These are phyloP conservation scores for Neomonachus schauinslandi DNA, from an alignment of 2,113 vertebrate species.

Conservation along the genomic window DNA sequence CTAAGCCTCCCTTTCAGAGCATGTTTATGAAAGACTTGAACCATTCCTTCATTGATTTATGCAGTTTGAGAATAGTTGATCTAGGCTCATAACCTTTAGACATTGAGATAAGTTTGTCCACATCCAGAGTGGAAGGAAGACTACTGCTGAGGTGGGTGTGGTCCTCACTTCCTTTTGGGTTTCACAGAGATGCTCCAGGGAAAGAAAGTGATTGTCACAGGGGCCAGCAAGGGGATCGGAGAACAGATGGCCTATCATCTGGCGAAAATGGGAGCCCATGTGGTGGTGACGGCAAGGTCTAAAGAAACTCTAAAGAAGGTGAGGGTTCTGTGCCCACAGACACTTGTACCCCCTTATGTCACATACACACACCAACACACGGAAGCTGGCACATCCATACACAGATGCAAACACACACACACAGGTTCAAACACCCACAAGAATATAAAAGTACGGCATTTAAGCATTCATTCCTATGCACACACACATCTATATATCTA, in stretches of 20 bases:
- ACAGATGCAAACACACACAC: not conserved
- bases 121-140: not conserved
- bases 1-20: not conserved
- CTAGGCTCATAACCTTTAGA: not conserved
- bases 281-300: constrained; percentile 86
- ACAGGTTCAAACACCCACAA: not conserved
- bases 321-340: constrained; percentile 48
- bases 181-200: constrained; percentile 87
- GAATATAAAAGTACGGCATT: not conserved
- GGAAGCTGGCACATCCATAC: not conserved
- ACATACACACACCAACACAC: not conserved
- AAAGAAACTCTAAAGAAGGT: constrained; percentile 86
- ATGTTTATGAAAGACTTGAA: not conserved
- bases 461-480: not conserved
- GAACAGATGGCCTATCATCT: constrained; percentile 89
- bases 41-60: not conserved
- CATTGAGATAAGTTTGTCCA: not conserved
- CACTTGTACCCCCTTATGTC: fast-evolving
- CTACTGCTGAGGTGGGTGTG: not conserved
- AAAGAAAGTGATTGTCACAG: constrained; percentile 88
- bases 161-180: constrained; percentile 58
- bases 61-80: not conserved
- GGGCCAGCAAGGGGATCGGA: constrained; percentile 88
- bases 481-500: not conserved
- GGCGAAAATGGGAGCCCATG: constrained; percentile 86